A percentile compares a stretch with the other conserved stretches of the same genome.
Conservation (phyloP, 2,113 vertebrate species). For the Gavia stellata region DNA sequence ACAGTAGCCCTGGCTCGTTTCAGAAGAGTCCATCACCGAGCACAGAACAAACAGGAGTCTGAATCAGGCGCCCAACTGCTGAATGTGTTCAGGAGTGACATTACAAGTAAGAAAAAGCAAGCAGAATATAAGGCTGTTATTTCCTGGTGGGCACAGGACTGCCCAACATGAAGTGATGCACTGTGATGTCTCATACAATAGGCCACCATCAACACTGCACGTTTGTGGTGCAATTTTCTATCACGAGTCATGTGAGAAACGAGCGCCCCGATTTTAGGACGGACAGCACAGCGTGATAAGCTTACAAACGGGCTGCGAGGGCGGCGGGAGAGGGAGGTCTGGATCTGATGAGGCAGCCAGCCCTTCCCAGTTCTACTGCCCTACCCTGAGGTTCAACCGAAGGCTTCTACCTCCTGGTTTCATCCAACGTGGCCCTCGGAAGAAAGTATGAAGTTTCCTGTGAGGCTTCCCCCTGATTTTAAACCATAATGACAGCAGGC, state of each 20-base stretch:
- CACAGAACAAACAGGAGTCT: neutral
- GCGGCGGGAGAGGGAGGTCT: neutral
- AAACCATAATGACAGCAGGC: neutral
- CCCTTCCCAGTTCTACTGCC: neutral
- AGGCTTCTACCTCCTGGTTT: neutral
- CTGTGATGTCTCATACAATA: accelerated
- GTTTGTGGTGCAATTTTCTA: neutral
- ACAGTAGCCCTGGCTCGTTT: neutral
- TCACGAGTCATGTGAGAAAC: accelerated
- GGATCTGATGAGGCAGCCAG: neutral
- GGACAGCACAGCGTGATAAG: accelerated
- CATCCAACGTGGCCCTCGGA: neutral
- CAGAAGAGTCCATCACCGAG: accelerated
- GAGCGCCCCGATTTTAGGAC: accelerated
- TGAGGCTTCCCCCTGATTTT: neutral
- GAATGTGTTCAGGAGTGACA: neutral
- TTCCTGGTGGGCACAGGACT: neutral
- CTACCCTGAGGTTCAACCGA: neutral
- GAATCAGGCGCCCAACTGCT: neutral
- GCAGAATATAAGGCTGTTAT: neutral
- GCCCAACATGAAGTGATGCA: neutral
- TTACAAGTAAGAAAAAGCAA: neutral
- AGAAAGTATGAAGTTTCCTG: neutral
- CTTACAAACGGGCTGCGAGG: neutral
- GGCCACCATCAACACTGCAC: accelerated